A percentile compares a stretch with the other conserved stretches of the same genome.
phyloP scores from a whole-genome alignment of 2,888 invertebrate genomes.

The Drosophila robusta region DNA sequence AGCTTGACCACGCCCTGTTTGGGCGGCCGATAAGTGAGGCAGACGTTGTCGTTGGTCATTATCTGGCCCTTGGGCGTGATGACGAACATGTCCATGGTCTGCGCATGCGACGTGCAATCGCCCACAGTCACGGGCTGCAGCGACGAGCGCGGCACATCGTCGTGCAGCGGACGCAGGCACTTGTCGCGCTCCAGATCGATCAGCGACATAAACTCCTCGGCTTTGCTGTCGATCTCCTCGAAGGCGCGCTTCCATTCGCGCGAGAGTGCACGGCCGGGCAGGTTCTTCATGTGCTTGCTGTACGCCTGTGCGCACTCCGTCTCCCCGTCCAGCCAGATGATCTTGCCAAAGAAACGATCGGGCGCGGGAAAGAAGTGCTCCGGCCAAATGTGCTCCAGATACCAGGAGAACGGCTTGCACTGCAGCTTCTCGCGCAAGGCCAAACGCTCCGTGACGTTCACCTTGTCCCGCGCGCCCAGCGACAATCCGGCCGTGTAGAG shows the following conservation, averaged over 20 bases:
- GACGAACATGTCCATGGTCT: constrained; percentile 88
- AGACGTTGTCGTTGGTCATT: constrained; percentile 95
- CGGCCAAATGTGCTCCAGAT: constrained; percentile 97
- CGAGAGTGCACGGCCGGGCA: constrained; percentile 77
- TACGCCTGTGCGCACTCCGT: constrained; percentile 79
- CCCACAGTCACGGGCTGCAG: constrained; percentile 79
- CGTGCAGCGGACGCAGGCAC: constrained; percentile 78
- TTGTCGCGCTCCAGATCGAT: constrained; percentile 81
- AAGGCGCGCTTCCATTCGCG: constrained; percentile 79
- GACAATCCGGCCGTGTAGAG: constrained; percentile 91
- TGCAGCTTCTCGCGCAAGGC: constrained; percentile 89
- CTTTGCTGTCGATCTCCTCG: constrained; percentile 71
- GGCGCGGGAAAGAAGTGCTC: constrained; percentile 97
- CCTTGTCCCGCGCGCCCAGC: constrained; percentile 61
- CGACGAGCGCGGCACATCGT: constrained; percentile 67
- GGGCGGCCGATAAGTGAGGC: constrained; percentile 89
- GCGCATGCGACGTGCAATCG: constrained; percentile 79
- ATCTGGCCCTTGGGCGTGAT: constrained; percentile 88
- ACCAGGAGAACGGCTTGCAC: constrained; percentile 97
- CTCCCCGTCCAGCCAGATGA: constrained; percentile 85
- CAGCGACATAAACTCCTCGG: constrained; percentile 68
- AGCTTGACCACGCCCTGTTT: constrained; percentile 68
- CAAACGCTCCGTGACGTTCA: constrained; percentile 87
- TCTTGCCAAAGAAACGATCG: constrained; percentile 95
- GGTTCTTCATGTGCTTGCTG: constrained; percentile 75